phyloP scores from a whole-genome alignment of 23 tunicate species.

The Botrylloides violaceus region DNA sequence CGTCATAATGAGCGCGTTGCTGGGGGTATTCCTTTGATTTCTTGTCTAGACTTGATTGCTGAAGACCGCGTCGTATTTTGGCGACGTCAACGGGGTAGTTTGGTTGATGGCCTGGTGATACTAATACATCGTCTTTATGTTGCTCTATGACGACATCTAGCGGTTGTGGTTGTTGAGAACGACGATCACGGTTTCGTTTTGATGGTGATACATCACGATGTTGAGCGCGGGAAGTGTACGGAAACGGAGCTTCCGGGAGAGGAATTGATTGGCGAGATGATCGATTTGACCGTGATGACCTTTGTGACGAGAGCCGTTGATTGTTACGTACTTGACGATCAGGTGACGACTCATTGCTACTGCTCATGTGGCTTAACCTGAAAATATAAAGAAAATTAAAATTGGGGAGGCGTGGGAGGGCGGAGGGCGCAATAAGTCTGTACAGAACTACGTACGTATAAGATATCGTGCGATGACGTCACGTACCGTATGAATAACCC shows the following conservation, averaged over 20 bases:
- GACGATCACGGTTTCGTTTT: not conserved
- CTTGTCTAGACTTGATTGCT: not conserved
- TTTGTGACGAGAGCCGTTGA: not conserved
- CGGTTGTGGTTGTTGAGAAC: not conserved
- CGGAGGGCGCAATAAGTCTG: too few relatives aligned
- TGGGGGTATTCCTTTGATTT: not conserved
- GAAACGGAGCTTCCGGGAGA: not conserved
- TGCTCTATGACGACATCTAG: not conserved
- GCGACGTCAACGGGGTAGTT: not conserved
- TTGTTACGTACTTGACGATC: not conserved
- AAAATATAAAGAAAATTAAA: too few relatives aligned
- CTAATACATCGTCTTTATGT: not conserved
- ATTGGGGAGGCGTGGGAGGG: too few relatives aligned
- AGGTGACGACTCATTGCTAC: not conserved
- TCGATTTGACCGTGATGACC: not conserved
- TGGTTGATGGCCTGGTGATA: not conserved
- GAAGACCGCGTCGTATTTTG: not conserved
- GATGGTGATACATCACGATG: not conserved
- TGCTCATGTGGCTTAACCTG: too few relatives aligned
- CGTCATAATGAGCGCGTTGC: not conserved
- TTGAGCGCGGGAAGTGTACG: not conserved
- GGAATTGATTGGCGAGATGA: not conserved
- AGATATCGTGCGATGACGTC: too few relatives aligned
- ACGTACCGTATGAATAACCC: too few relatives aligned
- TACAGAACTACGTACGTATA: too few relatives aligned